Evolutionary conservation across 2,888 invertebrate species (phyloP).

Genomic region (Acanthosoma haemorrhoidale): DNA sequence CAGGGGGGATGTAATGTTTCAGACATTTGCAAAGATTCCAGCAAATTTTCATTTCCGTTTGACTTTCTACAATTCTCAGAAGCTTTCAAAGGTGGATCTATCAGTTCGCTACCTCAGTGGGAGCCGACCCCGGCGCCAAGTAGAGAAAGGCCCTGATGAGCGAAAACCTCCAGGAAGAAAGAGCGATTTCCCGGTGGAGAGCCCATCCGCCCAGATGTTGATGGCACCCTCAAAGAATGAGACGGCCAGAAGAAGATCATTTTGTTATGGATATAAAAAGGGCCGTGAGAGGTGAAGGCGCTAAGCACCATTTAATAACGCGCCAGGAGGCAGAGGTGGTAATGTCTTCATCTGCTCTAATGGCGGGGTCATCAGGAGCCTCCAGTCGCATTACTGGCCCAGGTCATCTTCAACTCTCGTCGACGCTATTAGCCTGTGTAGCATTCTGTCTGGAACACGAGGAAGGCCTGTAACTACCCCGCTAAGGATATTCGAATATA

Average conservation of each 20-base stretch:
- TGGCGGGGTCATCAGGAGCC: conserved; percentile 7
- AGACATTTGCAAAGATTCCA: too few species aligned
- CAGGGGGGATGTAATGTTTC: too few species aligned
- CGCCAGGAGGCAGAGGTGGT: not conserved
- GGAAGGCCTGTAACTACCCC: too few species aligned
- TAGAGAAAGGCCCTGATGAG: conserved; percentile 10
- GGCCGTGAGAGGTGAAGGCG: conserved; percentile 6
- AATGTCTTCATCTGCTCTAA: conserved; percentile 25
- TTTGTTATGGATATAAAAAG: conserved; percentile 30
- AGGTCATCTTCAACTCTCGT: not conserved
- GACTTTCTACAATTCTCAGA: not conserved
- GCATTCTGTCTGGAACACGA: too few species aligned
- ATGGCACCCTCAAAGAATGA: not conserved
- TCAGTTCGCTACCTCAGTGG: too few species aligned
- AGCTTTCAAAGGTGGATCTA: not conserved
- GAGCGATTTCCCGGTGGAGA: not conserved
- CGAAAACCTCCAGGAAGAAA: conserved; percentile 1
- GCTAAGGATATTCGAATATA: too few species aligned
- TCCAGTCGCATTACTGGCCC: conserved; percentile 5
- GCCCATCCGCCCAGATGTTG: not conserved
- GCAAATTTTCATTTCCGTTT: too few species aligned
- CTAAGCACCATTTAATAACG: conserved; percentile 27
- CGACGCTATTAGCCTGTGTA: not conserved
- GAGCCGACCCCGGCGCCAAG: not conserved
- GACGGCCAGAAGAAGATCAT: conserved; percentile 19